phyloP scores from a whole-genome alignment of 2,797 vertebrate genomes.

The Enteromius radiatus region DNA sequence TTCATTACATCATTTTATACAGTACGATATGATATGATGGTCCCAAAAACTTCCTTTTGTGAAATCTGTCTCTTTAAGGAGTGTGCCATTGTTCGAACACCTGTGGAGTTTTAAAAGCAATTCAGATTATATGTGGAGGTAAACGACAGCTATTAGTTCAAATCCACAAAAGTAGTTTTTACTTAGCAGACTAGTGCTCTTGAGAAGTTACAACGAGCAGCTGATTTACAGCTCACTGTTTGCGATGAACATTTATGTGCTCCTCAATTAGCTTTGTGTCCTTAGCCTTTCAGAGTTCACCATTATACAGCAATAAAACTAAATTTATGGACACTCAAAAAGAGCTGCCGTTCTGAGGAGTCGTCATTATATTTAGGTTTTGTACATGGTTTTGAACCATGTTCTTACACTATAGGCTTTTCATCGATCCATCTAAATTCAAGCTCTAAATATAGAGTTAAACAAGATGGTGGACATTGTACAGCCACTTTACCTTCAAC shows the following conservation, averaged over 20 bases:
- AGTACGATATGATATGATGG: background rate
- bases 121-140: conserved; percentile 41
- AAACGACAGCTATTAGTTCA: background rate
- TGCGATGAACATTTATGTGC: conserved; percentile 61
- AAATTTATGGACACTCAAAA: conserved; percentile 39
- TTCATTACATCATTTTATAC: background rate
- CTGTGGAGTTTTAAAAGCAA: conserved; percentile 48
- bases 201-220: conserved; percentile 30
- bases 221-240: conserved; percentile 60
- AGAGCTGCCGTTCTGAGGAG: background rate
- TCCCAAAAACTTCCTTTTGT: background rate
- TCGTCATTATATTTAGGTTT: conserved; percentile 6
- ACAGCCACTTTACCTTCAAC: background rate
- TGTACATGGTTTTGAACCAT: background rate
- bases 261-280: conserved; percentile 64
- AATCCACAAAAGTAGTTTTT: conserved; percentile 42
- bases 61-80: background rate
- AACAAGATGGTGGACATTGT: background rate
- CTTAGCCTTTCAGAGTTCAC: conserved; percentile 55
- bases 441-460: background rate
- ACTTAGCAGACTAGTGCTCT: conserved; percentile 56
- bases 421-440: background rate
- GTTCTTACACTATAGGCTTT: background rate
- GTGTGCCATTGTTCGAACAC: conserved; percentile 31
- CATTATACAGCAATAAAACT: conserved; percentile 48